Conservation (phyloP, 2,797 vertebrate genomes). For the Microchirus variegatus region DNA sequence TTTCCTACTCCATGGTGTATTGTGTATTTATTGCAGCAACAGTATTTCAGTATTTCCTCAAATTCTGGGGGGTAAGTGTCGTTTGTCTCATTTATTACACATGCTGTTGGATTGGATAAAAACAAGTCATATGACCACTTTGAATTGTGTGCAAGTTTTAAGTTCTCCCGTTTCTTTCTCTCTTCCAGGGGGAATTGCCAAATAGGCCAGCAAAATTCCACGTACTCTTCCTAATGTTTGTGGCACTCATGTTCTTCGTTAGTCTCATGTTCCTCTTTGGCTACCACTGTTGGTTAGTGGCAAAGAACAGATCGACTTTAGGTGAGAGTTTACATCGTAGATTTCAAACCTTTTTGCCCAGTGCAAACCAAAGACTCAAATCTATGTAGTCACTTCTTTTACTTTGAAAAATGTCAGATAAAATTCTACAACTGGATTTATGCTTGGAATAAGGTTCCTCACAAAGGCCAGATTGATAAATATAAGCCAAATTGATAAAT, state of each 20-base stretch:
- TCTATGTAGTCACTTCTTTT: too few relatives aligned
- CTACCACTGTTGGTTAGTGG: slow-evolving; percentile 97
- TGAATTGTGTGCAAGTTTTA: slow-evolving; percentile 17
- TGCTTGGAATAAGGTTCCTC: too few relatives aligned
- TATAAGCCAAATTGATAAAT: too few relatives aligned
- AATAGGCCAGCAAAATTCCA: slow-evolving; percentile 94
- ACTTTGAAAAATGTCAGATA: too few relatives aligned
- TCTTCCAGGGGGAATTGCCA: slow-evolving; percentile 86
- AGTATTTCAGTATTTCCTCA: slow-evolving; percentile 96
- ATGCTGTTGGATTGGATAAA: background rate
- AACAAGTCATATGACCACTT: too few relatives aligned
- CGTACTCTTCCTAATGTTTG: slow-evolving; percentile 95
- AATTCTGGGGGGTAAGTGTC: slow-evolving; percentile 95
- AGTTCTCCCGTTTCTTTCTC: slow-evolving; percentile 32
- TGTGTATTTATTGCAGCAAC: slow-evolving; percentile 92
- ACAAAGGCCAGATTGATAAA: too few relatives aligned
- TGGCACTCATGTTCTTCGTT: slow-evolving; percentile 97
- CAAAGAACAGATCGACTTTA: slow-evolving; percentile 95
- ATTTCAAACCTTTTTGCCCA: too few relatives aligned
- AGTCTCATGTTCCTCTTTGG: slow-evolving; percentile 97
- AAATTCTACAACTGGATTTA: too few relatives aligned
- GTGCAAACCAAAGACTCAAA: too few relatives aligned
- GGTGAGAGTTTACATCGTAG: slow-evolving; percentile 80
- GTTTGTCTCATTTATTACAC: background rate
- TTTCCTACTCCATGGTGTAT: slow-evolving; percentile 95